Evolutionary conservation across 2,888 invertebrate species (phyloP).

Genomic region (Lobophora halterata): DNA sequence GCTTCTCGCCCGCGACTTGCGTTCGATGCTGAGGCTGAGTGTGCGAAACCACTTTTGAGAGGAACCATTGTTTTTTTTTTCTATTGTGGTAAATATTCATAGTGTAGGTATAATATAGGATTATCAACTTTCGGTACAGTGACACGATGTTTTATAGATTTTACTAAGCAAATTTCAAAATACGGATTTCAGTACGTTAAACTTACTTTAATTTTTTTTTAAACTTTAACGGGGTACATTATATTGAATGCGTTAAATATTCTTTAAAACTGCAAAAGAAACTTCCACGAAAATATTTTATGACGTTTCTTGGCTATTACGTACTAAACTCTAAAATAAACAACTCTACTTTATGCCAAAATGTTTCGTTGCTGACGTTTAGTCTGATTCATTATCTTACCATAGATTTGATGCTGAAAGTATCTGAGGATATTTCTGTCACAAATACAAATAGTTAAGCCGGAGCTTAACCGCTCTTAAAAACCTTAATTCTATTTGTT

Average conservation of each 20-base stretch:
- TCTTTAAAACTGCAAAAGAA: not conserved
- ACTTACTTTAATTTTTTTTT: too few relatives aligned
- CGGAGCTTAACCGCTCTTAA: too few relatives aligned
- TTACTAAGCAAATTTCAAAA: not conserved
- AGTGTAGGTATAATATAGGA: too few relatives aligned
- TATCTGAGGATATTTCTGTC: too few relatives aligned
- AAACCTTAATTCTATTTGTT: too few relatives aligned
- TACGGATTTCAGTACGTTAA: too few relatives aligned
- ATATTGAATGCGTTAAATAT: not conserved
- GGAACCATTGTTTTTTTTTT: slow-evolving; percentile 5
- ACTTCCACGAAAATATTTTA: not conserved
- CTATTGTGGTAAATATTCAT: slow-evolving; percentile 24
- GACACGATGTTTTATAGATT: not conserved
- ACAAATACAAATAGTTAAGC: too few relatives aligned
- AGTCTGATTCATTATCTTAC: slow-evolving; percentile 11
- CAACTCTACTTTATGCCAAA: slow-evolving; percentile 17
- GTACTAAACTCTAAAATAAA: slow-evolving; percentile 10
- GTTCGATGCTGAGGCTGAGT: slow-evolving; percentile 21
- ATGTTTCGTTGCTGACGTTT: slow-evolving; percentile 13
- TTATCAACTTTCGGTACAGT: too few relatives aligned
- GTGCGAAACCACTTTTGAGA: slow-evolving; percentile 18
- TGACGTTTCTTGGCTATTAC: slow-evolving; percentile 9
- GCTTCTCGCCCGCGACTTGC: slow-evolving; percentile 19
- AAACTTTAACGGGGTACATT: too few relatives aligned
- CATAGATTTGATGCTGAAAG: too few relatives aligned